Percentiles rank a stretch among this genome's conserved stretches.
Conservation (phyloP, 1,140 invertebrate genomes). For the Tetramorium alpestre region DNA sequence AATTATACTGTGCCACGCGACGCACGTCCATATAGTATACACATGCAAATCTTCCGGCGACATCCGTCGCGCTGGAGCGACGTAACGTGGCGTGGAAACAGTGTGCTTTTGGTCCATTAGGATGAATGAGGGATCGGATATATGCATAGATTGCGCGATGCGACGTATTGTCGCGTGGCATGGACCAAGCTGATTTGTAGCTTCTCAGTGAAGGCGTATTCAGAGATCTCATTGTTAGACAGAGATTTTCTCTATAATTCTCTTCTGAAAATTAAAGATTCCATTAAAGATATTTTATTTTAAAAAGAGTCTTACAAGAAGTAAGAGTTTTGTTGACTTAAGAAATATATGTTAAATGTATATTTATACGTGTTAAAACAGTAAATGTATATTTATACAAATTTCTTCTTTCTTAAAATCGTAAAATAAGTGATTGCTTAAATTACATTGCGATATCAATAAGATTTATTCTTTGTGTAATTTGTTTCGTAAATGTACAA, state of each 20-base stretch:
- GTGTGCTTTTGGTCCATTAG: slow-evolving; percentile 50
- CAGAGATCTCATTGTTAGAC: no score
- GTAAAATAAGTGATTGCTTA: neutral
- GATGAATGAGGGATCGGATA: slow-evolving; percentile 46
- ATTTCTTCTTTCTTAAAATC: no score
- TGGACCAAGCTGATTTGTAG: slow-evolving; percentile 20
- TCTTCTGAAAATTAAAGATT: neutral
- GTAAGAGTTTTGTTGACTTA: neutral
- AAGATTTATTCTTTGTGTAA: neutral
- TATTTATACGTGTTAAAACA: neutral
- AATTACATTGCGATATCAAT: neutral
- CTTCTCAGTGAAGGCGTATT: neutral
- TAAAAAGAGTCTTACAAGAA: neutral
- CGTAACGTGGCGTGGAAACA: slow-evolving; percentile 44
- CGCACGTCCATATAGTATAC: slow-evolving; percentile 1
- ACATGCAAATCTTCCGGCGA: slow-evolving; percentile 46
- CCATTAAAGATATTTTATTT: neutral
- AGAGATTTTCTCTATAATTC: neutral
- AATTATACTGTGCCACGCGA: slow-evolving; percentile 45
- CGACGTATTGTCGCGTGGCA: slow-evolving; percentile 26
- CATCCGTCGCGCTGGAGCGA: slow-evolving; percentile 43
- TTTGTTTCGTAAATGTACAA: neutral
- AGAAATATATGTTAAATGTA: neutral
- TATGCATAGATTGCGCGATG: slow-evolving; percentile 15
- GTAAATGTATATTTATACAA: no score